These are phyloP conservation scores for Beroe forskalii DNA, from an alignment of 37 sponge, comb jelly and placozoan species.

Conservation along the genomic window DNA sequence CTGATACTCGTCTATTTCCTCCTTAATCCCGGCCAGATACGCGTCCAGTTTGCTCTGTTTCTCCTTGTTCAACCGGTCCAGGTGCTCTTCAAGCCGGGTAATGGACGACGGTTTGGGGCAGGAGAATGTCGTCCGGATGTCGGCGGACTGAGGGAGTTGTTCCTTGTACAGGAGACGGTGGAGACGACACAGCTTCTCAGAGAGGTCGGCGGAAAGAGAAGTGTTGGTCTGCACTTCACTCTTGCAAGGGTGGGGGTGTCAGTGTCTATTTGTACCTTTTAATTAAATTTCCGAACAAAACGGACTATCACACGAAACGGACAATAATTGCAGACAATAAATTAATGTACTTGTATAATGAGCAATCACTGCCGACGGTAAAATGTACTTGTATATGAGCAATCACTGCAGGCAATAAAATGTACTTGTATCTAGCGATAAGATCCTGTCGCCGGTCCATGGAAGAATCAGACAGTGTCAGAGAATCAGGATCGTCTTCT, in stretches of 20 bases:
- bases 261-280: too few relatives aligned
- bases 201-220: background rate
- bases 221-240: conserved; percentile 23
- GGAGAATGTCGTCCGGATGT: background rate
- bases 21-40: background rate
- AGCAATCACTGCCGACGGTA: too few relatives aligned
- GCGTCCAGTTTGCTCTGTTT: conserved; percentile 22
- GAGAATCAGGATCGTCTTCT: conserved; percentile 22
- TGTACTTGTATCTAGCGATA: conserved; percentile 4
- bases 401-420: background rate
- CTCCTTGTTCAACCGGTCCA: background rate
- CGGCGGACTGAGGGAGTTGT: background rate
- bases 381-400: background rate
- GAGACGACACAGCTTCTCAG: background rate
- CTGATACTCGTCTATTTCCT: conserved; percentile 36
- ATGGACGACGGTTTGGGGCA: conserved; percentile 53
- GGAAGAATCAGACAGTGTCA: conserved; percentile 12
- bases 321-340: too few relatives aligned
- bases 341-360: too few relatives aligned
- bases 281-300: too few relatives aligned
- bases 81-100: background rate
- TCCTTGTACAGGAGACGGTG: conserved; percentile 2
- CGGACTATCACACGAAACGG: too few relatives aligned
- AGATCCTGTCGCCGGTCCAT: conserved; percentile 4
- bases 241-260: too few relatives aligned